phyloP scores from a whole-genome alignment of 2,888 invertebrate species.

The Leptopilina drosophilae region DNA sequence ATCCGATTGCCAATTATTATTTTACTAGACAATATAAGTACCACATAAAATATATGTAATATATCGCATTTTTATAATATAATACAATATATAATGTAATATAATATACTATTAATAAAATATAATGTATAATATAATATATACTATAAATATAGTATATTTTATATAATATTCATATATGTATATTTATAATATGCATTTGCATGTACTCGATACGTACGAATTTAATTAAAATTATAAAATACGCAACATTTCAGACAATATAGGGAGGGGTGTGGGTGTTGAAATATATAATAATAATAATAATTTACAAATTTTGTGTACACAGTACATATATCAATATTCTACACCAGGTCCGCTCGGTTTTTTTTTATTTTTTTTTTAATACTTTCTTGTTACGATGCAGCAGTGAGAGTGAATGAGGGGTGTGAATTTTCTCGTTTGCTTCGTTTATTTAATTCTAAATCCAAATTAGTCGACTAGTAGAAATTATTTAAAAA shows the following conservation, averaged over 20 bases:
- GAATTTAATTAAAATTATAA: slow-evolving; percentile 73
- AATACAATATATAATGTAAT: slow-evolving; percentile 14
- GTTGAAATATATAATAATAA: slow-evolving; percentile 41
- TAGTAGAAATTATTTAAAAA: too few relatives aligned
- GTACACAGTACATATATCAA: slow-evolving; percentile 40
- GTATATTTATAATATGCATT: too few relatives aligned
- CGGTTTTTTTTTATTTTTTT: slow-evolving; percentile 34
- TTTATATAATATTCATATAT: neutral
- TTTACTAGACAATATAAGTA: slow-evolving; percentile 68
- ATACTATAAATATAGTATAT: neutral
- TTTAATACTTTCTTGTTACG: slow-evolving; percentile 64
- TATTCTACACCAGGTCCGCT: slow-evolving; percentile 59
- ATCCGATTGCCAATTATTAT: slow-evolving; percentile 63
- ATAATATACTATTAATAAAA: slow-evolving; percentile 3
- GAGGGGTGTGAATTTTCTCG: slow-evolving; percentile 46
- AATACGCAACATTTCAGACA: slow-evolving; percentile 66
- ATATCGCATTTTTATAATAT: slow-evolving; percentile 22
- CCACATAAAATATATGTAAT: slow-evolving; percentile 70
- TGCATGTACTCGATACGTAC: slow-evolving; percentile 57
- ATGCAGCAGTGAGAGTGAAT: slow-evolving; percentile 61
- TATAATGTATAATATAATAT: slow-evolving; percentile 41
- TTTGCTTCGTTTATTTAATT: slow-evolving; percentile 25
- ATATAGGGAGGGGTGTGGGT: slow-evolving; percentile 25
- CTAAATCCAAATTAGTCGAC: slow-evolving; percentile 56
- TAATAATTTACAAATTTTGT: slow-evolving; percentile 49